Evolutionary conservation across 2,888 invertebrate species (phyloP), one percentile per base, ranked within the genome.

Genomic region (Orthosia gothica): DNA sequence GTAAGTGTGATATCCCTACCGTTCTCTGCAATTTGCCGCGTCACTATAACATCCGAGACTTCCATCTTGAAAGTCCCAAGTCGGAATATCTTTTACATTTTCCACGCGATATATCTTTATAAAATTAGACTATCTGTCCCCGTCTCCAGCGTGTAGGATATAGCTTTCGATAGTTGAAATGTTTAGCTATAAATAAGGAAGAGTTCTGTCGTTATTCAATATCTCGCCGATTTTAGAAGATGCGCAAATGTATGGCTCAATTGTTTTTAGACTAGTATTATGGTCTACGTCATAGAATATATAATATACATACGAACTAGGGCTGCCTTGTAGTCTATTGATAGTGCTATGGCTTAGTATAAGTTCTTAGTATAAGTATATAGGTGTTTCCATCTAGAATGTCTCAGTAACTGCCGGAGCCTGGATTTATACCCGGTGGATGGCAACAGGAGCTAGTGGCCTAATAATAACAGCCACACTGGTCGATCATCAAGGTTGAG

Each of bases 1-100:
- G 18, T 58, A 62, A 65, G 49, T 67, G 70, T 83, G 70, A 83
- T 70, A 47, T 71, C 65, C 58, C 61, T 9, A 68, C 55, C 57
- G 47, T 32, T 70, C 45, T 68, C 54, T 70, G 50, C 67, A 82
- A 81, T 82, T 84, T 82, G 84, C 82, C 76, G 61, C 68, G 23
- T 76, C 84, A 84, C 81, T 69, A 40, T 70, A 26, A 57, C 63
- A 83, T 71, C 66, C 63, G 32, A 62, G 64, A 57, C 59, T 57
- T 61, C 32, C 55, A 77, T 81, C 58, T 76, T 52, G 20, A 18
- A 49, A 54, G 59, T 64, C 49, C 26, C 58, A 54, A 55, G 73
- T 65, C 50, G 61, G 58, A 70, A 68, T 71, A 80, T 71, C 45
- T 75, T 65, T 79, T 61, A 75, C 55, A 75, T 82, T 80, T 84